A percentile compares a stretch with the other conserved stretches of the same genome.
These are phyloP conservation scores for Apamea monoglypha DNA, from an alignment of 2,888 invertebrate species.

Conservation along the genomic window DNA sequence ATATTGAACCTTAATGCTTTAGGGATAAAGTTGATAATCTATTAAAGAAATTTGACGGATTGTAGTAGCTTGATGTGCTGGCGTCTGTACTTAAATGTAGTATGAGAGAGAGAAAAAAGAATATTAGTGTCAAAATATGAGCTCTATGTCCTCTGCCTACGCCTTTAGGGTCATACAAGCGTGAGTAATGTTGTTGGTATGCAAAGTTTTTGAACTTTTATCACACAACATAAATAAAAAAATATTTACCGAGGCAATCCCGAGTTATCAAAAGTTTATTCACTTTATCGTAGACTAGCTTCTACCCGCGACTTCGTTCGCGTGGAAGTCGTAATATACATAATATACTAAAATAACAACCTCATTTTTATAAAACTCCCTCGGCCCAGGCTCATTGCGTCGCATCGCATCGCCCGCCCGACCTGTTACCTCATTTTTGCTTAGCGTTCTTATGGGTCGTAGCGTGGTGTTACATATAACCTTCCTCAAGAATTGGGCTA, in stretches of 20 bases:
- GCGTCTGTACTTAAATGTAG: not conserved
- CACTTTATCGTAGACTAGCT: conserved; percentile 18
- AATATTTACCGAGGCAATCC: conserved; percentile 35
- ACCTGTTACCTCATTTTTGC: too few relatives aligned
- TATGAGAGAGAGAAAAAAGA: not conserved
- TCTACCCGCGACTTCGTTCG: not conserved
- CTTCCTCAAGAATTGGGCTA: not conserved
- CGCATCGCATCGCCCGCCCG: too few relatives aligned
- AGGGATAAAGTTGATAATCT: too few relatives aligned
- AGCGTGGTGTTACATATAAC: too few relatives aligned
- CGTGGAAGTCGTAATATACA: not conserved
- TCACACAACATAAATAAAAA: conserved; percentile 13
- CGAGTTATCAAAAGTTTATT: conserved; percentile 28
- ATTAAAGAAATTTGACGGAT: too few relatives aligned
- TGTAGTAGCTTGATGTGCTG: too few relatives aligned
- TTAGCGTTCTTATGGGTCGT: too few relatives aligned
- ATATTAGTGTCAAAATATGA: not conserved
- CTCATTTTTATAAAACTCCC: not conserved
- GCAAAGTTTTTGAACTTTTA: conserved; percentile 21
- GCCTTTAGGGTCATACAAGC: too few relatives aligned
- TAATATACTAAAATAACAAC: not conserved
- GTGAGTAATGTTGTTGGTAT: not conserved
- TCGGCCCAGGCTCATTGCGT: not conserved
- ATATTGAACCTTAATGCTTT: too few relatives aligned
- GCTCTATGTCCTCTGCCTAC: not conserved